Base-by-base conservation (phyloP, 2,797 vertebrate genomes). In the Melanotaenia trifasciata region DNA sequence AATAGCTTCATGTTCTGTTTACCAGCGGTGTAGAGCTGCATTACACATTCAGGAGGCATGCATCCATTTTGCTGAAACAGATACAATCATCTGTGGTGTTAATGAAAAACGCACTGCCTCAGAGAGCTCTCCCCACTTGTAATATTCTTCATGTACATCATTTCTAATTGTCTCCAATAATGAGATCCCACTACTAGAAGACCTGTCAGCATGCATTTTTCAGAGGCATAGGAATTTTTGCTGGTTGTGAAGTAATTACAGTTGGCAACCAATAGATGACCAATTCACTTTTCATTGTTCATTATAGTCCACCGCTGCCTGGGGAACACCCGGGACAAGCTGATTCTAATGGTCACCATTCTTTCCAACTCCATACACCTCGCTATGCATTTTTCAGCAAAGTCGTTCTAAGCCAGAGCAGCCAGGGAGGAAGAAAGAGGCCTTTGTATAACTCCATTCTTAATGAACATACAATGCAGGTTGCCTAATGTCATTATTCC, bases 101-200 rank as follows among this genome's bases (percentile, higher is more conserved):
- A 91, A 92, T 93, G 90, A 91, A 91, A 91, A 91, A 90, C 87
- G 64, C 84, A 72, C 87, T 70, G 88, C 89, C 83, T 89, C 80
- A 57, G 87, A 90, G 86, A 89, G 88, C 77, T 81, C 84, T 85
- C 76, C 79, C 77, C 81, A 88, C 88, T 91, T 89, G 89, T 89
- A 90, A 92, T 91, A 84, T 90, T 90, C 86, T 72, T 90, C 87
- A 84, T 92, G 81, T 89, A 91, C 89, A 87, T 92, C 80, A 93
- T 86, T 90, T 90, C 85, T 92, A 91, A 94, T 94, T 90, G 87
- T 89, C 89, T 93, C 86, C 86, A 84, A 88, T 90, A 90, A 93
- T 93, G 91, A 93, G 90, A 90, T 89, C 81, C 75, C 73, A 56
- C 79, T 14, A 76, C 79, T 70, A 62, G 82, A 82, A 66, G 87